phyloP scores from a whole-genome alignment of 1,140 invertebrate species.

The Procambarus clarkii region DNA sequence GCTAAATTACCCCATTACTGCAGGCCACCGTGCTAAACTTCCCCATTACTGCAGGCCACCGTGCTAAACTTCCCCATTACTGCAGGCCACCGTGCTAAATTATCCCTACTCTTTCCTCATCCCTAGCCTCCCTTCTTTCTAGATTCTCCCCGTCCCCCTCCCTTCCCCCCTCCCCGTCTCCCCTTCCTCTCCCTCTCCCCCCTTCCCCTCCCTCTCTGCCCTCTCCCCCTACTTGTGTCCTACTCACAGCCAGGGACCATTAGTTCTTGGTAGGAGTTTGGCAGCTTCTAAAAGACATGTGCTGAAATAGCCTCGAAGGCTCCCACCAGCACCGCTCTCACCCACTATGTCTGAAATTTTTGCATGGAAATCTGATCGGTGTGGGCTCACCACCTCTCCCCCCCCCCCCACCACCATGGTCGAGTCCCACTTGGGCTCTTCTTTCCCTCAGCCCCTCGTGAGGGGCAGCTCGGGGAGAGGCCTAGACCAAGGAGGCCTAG shows the following conservation, averaged over 20 bases:
- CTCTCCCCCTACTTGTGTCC: background rate
- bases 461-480: too few relatives aligned
- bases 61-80: too few relatives aligned
- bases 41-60: too few relatives aligned
- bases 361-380: background rate
- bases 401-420: too few relatives aligned
- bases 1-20: too few relatives aligned
- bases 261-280: background rate
- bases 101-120: too few relatives aligned
- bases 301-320: background rate
- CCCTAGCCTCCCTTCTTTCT: background rate
- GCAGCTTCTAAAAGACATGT: background rate
- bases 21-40: too few relatives aligned
- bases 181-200: background rate
- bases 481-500: too few relatives aligned
- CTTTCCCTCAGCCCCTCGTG: too few relatives aligned
- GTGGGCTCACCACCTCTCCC: background rate
- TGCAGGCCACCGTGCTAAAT: too few relatives aligned
- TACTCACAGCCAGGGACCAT: background rate
- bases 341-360: background rate
- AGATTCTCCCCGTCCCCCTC: background rate
- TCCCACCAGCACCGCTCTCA: background rate
- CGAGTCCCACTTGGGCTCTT: too few relatives aligned
- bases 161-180: background rate
- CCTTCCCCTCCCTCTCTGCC: background rate